Base-by-base conservation (phyloP, 2,888 invertebrate species). In the Caenorhabditis sp. region DNA sequence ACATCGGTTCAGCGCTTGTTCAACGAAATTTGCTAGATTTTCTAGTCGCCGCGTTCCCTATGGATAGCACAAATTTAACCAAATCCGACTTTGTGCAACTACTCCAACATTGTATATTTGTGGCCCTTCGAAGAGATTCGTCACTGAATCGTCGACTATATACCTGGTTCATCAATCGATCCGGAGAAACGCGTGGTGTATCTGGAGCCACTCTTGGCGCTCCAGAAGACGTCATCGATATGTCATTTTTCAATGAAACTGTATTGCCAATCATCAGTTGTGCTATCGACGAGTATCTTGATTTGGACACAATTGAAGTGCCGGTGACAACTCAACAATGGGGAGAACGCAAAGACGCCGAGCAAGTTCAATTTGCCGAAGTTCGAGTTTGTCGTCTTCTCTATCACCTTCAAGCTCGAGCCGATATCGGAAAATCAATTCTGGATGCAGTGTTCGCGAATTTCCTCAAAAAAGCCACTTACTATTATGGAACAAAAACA, bases 21-120 rank as follows among this genome's bases (percentile, higher is more conserved):
- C 95, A 95, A 89, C 90, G 95, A 73, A 92, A 93, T 85, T 92
- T 93, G 20, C 90, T 95, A 74, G 95, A 95, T 88, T 91, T 95
- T 80, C 89, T 95, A 50, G 89, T 93, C 81, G 90, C 92, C 7
- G 93, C 93, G 27, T 93, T 95, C 88, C 94, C 94, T 20, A 92
- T 94, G 90, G 93, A 93, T 84, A 92, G 91, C 71, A 92, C 93
- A 85, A 90, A 78, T 59, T 72, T 86, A 56, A 76, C 82, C 1
- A 71, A 78, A 23, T 70, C 74, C 2, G 84, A 87, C 57, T 77
- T 84, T 61, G 83, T 87, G 5, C 83, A 86, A 63, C 67, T 87
- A 20, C 77, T 84, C 31, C 77, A 81, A 23, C 76, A 83, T 26
- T 84, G 83, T 27, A 89, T 94, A 62, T 89, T 89, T 73, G 90